Evolutionary conservation across 1,140 invertebrate genomes (phyloP).

Genomic region (Uloborus diversus): DNA sequence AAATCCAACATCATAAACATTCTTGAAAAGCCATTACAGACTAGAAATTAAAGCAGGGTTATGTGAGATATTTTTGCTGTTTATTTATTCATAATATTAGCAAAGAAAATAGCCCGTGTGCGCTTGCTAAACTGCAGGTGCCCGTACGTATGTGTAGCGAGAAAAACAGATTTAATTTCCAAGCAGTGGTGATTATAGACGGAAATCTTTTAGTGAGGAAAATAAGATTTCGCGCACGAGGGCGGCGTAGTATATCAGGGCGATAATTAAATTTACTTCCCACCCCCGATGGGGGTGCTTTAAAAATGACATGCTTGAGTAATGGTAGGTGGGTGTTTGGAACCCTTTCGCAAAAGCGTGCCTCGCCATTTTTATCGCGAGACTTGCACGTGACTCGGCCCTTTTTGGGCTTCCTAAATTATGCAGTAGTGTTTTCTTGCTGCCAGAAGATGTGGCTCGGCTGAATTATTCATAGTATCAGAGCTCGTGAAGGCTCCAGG

Average conservation of each 20-base stretch:
- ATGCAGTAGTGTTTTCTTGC: constrained; percentile 31
- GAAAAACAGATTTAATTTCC: constrained; percentile 49
- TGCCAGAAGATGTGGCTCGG: neutral
- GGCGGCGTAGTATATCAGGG: constrained; percentile 32
- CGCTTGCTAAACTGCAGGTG: neutral
- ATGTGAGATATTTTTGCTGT: constrained; percentile 12
- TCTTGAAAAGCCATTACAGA: constrained; percentile 10
- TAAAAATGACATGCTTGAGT: constrained; percentile 52
- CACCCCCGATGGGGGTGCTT: neutral
- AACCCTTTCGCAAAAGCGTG: constrained; percentile 36
- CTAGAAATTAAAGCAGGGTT: constrained; percentile 34
- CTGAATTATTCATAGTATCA: constrained; percentile 22
- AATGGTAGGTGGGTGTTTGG: constrained; percentile 38
- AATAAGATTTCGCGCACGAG: constrained; percentile 19
- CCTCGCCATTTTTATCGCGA: constrained; percentile 45
- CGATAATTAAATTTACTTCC: constrained; percentile 40
- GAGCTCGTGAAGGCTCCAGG: neutral
- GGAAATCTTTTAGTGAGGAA: constrained; percentile 36
- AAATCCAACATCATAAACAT: neutral
- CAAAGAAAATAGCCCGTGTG: constrained; percentile 39
- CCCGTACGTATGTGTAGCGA: neutral
- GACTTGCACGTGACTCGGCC: constrained; percentile 23
- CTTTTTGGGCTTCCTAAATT: constrained; percentile 33
- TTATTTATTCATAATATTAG: constrained; percentile 52
- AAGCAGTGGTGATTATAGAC: constrained; percentile 24